Evolutionary conservation across 2,797 vertebrate genomes (phyloP).

Genomic region (Sebastes jordani): DNA sequence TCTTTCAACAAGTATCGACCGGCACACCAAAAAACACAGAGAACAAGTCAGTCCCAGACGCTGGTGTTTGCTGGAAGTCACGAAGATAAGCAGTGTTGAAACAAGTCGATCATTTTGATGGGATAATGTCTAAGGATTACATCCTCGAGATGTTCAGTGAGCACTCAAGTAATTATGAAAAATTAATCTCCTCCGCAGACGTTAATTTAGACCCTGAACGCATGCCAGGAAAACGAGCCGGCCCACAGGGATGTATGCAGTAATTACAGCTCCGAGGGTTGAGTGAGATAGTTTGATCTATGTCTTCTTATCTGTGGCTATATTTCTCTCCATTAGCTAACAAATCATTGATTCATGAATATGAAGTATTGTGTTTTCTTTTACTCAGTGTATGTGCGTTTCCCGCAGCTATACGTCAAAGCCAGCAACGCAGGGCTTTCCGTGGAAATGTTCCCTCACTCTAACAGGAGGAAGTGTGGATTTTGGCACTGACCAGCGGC

Average conservation of each 20-base stretch:
- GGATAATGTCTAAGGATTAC: constrained; percentile 29
- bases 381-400: constrained; percentile 2
- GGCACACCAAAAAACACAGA: constrained; percentile 18
- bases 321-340: constrained; percentile 8
- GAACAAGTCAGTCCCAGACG: constrained; percentile 25
- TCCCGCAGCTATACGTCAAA: constrained; percentile 21
- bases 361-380: constrained; percentile 15
- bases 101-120: constrained; percentile 34
- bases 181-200: constrained; percentile 5
- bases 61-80: background rate
- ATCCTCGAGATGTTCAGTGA: background rate
- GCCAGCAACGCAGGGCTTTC: background rate
- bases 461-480: constrained; percentile 38
- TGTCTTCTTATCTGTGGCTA: constrained; percentile 5
- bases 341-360: background rate
- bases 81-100: constrained; percentile 21
- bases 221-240: background rate
- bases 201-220: background rate
- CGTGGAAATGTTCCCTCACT: constrained; percentile 45
- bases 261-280: constrained; percentile 13
- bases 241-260: background rate
- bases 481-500: constrained; percentile 30
- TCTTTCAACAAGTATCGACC: constrained; percentile 68
- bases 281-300: background rate
- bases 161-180: constrained; percentile 23